These are phyloP conservation scores for Lordiphosa mommai DNA, from an alignment of 1,140 invertebrate genomes.

Conservation along the genomic window DNA sequence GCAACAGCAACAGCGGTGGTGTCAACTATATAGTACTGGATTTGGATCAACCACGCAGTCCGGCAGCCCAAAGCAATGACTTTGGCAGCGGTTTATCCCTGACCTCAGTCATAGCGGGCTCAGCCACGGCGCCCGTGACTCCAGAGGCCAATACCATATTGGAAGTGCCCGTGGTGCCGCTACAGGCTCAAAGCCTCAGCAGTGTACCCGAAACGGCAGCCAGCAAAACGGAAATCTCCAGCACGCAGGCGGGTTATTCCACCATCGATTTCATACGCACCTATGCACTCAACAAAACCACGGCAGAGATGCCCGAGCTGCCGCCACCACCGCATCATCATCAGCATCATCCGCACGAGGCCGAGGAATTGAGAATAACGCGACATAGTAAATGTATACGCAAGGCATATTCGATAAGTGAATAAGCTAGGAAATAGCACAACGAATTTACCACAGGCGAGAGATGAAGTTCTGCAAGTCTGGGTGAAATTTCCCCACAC, in stretches of 20 bases:
- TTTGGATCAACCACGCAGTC: slow-evolving; percentile 69
- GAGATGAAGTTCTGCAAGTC: background rate
- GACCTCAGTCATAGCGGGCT: background rate
- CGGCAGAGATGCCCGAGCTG: slow-evolving; percentile 76
- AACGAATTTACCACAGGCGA: slow-evolving; percentile 29
- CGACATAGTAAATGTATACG: slow-evolving; percentile 80
- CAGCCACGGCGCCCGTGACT: slow-evolving; percentile 30
- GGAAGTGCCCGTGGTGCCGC: slow-evolving; percentile 5
- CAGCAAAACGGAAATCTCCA: slow-evolving; percentile 17
- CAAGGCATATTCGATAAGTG: slow-evolving; percentile 82
- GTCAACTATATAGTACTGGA: slow-evolving; percentile 76
- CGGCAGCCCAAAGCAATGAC: slow-evolving; percentile 39
- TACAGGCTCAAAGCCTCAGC: slow-evolving; percentile 35
- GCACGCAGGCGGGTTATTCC: slow-evolving; percentile 85
- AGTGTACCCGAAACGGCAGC: slow-evolving; percentile 27
- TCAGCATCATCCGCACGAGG: slow-evolving; percentile 63
- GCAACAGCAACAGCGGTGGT: slow-evolving; percentile 3
- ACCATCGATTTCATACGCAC: slow-evolving; percentile 97
- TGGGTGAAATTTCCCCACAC: background rate
- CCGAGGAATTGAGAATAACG: slow-evolving; percentile 83
- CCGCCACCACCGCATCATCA: slow-evolving; percentile 81
- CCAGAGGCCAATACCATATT: slow-evolving; percentile 25
- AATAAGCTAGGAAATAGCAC: slow-evolving; percentile 70
- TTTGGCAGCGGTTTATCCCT: slow-evolving; percentile 78
- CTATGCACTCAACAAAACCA: slow-evolving; percentile 88